Evolutionary conservation across 2,797 vertebrate species (phyloP).

Genomic region (Sebastes matsubarae): DNA sequence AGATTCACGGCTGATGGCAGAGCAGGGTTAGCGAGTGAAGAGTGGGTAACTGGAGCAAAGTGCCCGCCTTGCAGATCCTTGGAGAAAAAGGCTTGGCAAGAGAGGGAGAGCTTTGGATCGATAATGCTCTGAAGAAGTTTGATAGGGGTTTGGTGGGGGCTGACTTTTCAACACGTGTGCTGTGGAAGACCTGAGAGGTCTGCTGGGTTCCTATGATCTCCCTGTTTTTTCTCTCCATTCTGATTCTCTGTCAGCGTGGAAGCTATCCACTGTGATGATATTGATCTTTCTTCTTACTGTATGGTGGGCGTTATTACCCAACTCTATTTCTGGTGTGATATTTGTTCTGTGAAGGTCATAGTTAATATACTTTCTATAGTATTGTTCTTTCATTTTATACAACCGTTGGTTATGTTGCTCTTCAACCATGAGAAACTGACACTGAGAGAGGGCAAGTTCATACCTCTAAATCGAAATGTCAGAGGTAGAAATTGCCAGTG

Average conservation of each 20-base stretch:
- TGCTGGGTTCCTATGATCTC: slow-evolving; percentile 28
- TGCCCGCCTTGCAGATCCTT: slow-evolving; percentile 67
- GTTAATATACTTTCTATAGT: not conserved
- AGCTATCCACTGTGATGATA: slow-evolving; percentile 30
- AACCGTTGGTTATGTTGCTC: not conserved
- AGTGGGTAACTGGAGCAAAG: slow-evolving; percentile 70
- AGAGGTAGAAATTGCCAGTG: not conserved
- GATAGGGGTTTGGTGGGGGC: slow-evolving; percentile 46
- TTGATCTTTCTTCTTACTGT: slow-evolving; percentile 13
- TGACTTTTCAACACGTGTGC: slow-evolving; percentile 53
- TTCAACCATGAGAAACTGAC: not conserved
- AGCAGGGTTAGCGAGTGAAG: slow-evolving; percentile 56
- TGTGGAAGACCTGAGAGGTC: slow-evolving; percentile 35
- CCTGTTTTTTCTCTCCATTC: slow-evolving; percentile 10
- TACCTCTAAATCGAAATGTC: not conserved
- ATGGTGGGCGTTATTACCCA: not conserved
- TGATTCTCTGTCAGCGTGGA: slow-evolving; percentile 32
- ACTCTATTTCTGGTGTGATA: not conserved
- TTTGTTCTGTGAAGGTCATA: slow-evolving; percentile 3
- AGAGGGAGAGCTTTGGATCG: slow-evolving; percentile 57
- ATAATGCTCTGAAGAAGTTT: slow-evolving; percentile 65
- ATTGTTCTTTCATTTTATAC: not conserved
- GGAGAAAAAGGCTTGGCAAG: slow-evolving; percentile 66
- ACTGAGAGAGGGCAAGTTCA: not conserved
- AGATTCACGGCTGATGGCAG: slow-evolving; percentile 55